Conservation (phyloP, 2,113 vertebrate species). For the Actinemys pallida region DNA sequence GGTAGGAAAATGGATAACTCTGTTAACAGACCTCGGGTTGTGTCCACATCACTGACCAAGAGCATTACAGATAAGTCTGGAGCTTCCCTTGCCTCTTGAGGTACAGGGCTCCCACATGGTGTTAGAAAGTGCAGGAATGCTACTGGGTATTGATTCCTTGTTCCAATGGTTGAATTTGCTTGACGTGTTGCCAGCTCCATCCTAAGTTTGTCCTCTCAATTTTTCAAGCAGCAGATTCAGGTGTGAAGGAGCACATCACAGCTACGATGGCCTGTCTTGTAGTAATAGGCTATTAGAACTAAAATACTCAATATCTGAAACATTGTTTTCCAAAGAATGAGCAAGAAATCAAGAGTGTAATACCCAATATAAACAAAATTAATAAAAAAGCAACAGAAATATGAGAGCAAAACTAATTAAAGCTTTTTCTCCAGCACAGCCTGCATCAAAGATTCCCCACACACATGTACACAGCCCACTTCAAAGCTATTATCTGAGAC, state of each 20-base stretch:
- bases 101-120: background rate
- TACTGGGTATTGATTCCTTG: background rate
- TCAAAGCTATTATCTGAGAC: background rate
- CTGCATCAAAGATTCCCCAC: background rate
- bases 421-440: background rate
- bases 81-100: background rate
- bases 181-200: background rate
- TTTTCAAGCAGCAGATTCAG: background rate
- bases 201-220: background rate
- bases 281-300: background rate
- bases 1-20: background rate
- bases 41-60: background rate
- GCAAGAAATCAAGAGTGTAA: background rate
- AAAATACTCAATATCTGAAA: background rate
- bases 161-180: background rate
- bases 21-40: background rate
- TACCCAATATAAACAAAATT: background rate
- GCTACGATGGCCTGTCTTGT: background rate
- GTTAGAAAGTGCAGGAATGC: background rate
- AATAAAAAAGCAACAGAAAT: background rate
- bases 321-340: background rate
- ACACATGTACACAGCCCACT: rapidly evolving
- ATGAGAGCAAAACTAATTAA: background rate
- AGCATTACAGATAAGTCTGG: background rate
- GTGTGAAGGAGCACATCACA: background rate